Percentiles rank a stretch among this genome's conserved stretches.
phyloP scores from a whole-genome alignment of 2,797 vertebrate species.

The Pangasius macronema region DNA sequence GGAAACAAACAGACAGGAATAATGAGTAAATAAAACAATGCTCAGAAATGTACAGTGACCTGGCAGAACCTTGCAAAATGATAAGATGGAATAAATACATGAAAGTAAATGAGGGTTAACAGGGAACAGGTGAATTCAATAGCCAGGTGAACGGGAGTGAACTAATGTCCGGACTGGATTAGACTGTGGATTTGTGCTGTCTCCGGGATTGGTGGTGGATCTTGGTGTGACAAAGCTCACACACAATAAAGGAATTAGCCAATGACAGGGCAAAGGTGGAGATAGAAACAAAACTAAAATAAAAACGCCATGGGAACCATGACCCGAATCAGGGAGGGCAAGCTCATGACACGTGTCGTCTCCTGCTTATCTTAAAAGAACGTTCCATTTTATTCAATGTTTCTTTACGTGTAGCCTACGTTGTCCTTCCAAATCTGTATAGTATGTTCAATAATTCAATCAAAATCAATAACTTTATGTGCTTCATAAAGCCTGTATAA shows the following conservation, averaged over 20 bases:
- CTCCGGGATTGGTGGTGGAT: neutral
- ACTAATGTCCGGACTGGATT: neutral
- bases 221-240: neutral
- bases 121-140: neutral
- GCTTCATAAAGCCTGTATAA: neutral
- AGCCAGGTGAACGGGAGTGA: neutral
- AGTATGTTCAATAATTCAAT: neutral
- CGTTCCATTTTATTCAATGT: neutral
- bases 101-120: neutral
- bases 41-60: neutral
- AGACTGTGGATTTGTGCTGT: neutral
- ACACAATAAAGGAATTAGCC: neutral
- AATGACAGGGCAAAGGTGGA: neutral
- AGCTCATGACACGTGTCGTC: neutral
- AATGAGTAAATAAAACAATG: neutral
- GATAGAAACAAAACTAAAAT: neutral
- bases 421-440: neutral
- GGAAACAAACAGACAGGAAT: neutral
- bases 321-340: neutral
- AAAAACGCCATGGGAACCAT: neutral
- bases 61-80: neutral
- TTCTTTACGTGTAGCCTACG: neutral
- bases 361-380: neutral
- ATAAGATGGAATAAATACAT: neutral
- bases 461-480: neutral